Evolutionary conservation across 2,888 invertebrate genomes (phyloP), one percentile per base, ranked within the genome.

Genomic region (Tupiocoris notatus): DNA sequence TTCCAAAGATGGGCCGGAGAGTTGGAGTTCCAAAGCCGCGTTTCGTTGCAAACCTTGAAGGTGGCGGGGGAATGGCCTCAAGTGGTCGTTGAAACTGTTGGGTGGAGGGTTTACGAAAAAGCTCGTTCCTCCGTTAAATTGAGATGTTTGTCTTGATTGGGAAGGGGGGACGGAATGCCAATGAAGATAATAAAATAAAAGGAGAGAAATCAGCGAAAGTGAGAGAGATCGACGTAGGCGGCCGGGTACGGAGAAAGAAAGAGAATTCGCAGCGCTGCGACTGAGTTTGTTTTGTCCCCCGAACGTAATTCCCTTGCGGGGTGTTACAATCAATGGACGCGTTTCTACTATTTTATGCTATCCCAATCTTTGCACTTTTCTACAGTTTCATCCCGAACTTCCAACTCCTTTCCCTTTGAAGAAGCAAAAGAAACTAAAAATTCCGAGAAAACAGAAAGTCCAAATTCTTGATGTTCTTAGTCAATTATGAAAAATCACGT

Each of bases 101-200:
- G 59, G 17, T 22, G 70, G 24, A 59, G 25, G 17, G n/a, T 21
- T 67, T 54, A 56, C 67, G 70, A 24, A 70, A 70, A 25, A 70
- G 25, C 70, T 58, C 70, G 59, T 24, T n/a, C 61, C 70, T 1
- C 73, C 73, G 73, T 73, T 73, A 73, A 73, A 73, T 73, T 73
- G 73, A 73, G 73, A 73, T 63, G 58, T 73, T 73, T 73, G 73
- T 73, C 63, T 63, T 73, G 73, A 73, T 73, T 73, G 73, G 73
- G 62, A 24, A 20, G 73, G 20, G 39, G 56, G 73, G 73, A 73
- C 63, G 63, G 73, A 73, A 73, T 73, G 63, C 63, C 73, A 25
- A 73, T 73, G 73, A 73, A 62, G 62, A 73, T 73, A 73, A 73
- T 73, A 73, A 73, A 73, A 63, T 62, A 59, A 70, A 24, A 57